A percentile compares a stretch with the other conserved stretches of the same genome.
Evolutionary conservation across 2,888 invertebrate species (phyloP).

Genomic region (Osedax fenrisi): DNA sequence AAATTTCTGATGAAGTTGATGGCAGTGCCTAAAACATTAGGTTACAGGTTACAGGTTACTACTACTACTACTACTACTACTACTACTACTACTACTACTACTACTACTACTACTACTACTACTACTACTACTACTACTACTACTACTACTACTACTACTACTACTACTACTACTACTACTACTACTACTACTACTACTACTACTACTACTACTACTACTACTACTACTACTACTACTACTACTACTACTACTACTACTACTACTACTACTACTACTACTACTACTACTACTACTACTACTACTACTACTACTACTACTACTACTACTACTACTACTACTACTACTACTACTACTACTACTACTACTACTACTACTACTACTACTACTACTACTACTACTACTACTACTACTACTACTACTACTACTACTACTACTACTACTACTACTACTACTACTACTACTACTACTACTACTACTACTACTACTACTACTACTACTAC

Average conservation of each 20-base stretch:
- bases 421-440: slow-evolving; percentile 22
- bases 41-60: too few species aligned
- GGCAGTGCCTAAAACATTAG: too few species aligned
- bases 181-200: slow-evolving; percentile 10
- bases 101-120: slow-evolving; percentile 7
- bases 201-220: slow-evolving; percentile 4
- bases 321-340: slow-evolving; percentile 5
- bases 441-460: slow-evolving; percentile 23
- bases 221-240: slow-evolving; percentile 10
- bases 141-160: slow-evolving; percentile 7
- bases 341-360: slow-evolving; percentile 22
- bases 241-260: slow-evolving; percentile 10
- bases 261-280: slow-evolving; percentile 10
- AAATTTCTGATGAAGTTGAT: too few species aligned
- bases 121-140: background rate
- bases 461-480: slow-evolving; percentile 15
- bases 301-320: background rate
- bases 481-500: slow-evolving; percentile 20
- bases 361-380: slow-evolving; percentile 17
- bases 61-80: slow-evolving; percentile 6
- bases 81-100: slow-evolving; percentile 4
- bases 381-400: slow-evolving; percentile 19
- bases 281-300: slow-evolving; percentile 10
- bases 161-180: slow-evolving; percentile 6
- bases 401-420: slow-evolving; percentile 31